Percentiles rank a stretch among this genome's conserved stretches.
Evolutionary conservation across 2,113 vertebrate species (phyloP).

Genomic region (Scopus umbretta): DNA sequence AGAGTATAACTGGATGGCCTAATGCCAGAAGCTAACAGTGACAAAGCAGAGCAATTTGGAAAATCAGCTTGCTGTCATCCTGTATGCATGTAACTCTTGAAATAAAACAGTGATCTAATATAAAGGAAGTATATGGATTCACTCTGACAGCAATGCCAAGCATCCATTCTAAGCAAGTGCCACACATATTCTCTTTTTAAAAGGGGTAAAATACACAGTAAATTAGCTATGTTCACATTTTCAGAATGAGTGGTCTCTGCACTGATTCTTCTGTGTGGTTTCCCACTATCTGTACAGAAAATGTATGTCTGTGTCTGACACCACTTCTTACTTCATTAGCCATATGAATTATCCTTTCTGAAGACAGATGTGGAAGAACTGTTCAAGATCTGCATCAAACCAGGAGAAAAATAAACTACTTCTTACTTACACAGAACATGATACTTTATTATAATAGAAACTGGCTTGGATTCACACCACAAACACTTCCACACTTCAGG

Average conservation of each 20-base stretch:
- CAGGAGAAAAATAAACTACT: not conserved
- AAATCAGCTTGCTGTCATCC: conserved; percentile 53
- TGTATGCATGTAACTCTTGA: conserved; percentile 30
- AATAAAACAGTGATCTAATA: conserved; percentile 52
- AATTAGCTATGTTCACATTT: not conserved
- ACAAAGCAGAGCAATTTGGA: conserved; percentile 62
- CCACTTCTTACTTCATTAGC: not conserved
- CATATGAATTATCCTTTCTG: not conserved
- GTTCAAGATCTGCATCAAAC: not conserved
- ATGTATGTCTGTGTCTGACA: not conserved
- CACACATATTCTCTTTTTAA: not conserved
- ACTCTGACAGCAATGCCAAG: conserved; percentile 19
- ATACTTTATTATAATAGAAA: not conserved
- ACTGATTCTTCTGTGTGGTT: not conserved
- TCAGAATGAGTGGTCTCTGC: not conserved
- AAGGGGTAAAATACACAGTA: not conserved
- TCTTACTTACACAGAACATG: not conserved
- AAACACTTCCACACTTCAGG: not conserved
- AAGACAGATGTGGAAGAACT: not conserved
- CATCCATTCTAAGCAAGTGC: not conserved
- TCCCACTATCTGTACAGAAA: not conserved
- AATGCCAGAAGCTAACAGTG: conserved; percentile 36
- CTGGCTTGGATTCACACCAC: not conserved
- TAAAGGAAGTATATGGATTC: conserved; percentile 32
- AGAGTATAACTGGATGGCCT: conserved; percentile 24